Evolutionary conservation across 2,113 vertebrate genomes (phyloP), one percentile per base, ranked within the genome.

Genomic region (Fulmarus glacialis): DNA sequence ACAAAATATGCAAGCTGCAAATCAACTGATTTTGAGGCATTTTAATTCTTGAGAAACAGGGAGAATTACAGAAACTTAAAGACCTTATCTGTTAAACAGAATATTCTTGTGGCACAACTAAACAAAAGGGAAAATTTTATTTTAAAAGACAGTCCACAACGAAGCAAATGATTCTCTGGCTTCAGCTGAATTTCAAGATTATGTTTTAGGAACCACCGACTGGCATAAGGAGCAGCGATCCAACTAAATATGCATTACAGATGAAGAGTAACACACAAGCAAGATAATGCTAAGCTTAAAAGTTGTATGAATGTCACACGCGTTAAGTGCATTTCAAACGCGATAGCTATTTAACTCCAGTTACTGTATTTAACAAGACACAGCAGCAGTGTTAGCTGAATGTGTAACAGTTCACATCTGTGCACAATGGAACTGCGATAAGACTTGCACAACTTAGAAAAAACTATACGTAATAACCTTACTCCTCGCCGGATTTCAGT

Each of bases 351-450:
- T 92, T 56, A 85, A 53, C 42, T 45, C 8, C 43, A 53, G 42
- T 59, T 32, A 26, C 26, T 55, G 52, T 14, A 43, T 43, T 62
- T 52, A 32, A 64, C 36, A 86, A 27, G 60, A 78, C 84, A 78
- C 17, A 67, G 43, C 23, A 71, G 36, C 5, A 34, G 21, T 3
- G 21, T 56, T 32, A 56, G 36, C 12, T 8, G 36, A 40, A 27
- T 5, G 17, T 62, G 48, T 5, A 70, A 20, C 34, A 50, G 29
- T 22, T 47, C 36, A n/a, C 63, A 17, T 58, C 8, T 36, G 48
- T 23, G 60, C 52, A 26, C 47, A 56, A 50, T 1, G 4, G 59
- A 88, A 70, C 38, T 0, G 9, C 0, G 11, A 14, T 16, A 50
- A 45, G 43, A 72, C 36, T 16, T 58, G 26, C 34, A 40, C 8